Base-by-base conservation (phyloP, 1,140 invertebrate species). In the Micrasema longulum region DNA sequence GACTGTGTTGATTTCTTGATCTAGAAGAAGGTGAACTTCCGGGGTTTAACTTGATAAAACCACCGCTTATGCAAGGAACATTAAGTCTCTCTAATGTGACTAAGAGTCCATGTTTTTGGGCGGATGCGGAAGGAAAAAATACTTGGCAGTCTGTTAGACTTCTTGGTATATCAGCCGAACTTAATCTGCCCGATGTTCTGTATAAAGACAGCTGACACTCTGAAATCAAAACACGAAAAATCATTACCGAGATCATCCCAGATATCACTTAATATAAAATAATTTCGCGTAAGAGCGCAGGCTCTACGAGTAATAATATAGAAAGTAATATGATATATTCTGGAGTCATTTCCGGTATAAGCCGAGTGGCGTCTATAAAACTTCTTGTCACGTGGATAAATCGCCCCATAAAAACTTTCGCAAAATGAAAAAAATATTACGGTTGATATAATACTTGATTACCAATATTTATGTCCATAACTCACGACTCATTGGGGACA, bases 51-150 rank as follows among this genome's bases (percentile, higher is more conserved):
- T 85, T 82, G 3, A 90, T 76, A 75, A 83, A 88, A 22, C 88
- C 84, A 14, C 81, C 88, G 14, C 77, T 77, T 31, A 82, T 76
- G 79, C 89, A 90, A 10, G 88, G 88, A 2, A 90, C 86, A 80
- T 90, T 90, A 16, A 90, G 81, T 53, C 88, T 85, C 47, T 82
- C 85, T 0, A 91, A 81, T 72, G 88, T 86, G 18, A 90, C 76
- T 16, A 90, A 83, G 22, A 90, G 77, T 60, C 88, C 87, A 63
- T 85, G 82, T 52, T 78, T 80, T 22, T 80, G 79, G 20, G 80
- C 66, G 7, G 74, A 57, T 4, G 77, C 77, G 55, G 76, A 74
- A 9, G 80, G 79, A 50, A 85, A 79, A 26, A 81, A 77, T 38
- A 72, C 50, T 36, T 73, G 72, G 79, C 64, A 84, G 76, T 75